Conservation (phyloP, 2,113 vertebrate genomes). For the Callipepla squamata region DNA sequence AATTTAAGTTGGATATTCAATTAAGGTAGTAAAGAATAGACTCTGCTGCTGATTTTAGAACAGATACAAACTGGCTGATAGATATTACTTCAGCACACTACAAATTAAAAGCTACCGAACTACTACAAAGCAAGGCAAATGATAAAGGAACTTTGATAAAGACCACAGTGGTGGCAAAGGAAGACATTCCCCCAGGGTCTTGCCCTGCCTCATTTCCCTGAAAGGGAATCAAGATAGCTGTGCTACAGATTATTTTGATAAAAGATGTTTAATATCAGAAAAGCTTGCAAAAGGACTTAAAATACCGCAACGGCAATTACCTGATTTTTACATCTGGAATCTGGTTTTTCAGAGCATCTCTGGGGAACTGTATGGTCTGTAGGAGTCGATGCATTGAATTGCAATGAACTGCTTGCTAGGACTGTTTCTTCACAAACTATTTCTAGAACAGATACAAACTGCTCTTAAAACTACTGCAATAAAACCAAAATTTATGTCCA, state of each 20-base stretch:
- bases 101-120: not conserved
- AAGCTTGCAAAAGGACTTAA: not conserved
- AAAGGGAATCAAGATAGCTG: not conserved
- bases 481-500: not conserved
- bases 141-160: not conserved
- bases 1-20: not conserved
- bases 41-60: not conserved
- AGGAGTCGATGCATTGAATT: slow-evolving; percentile 77
- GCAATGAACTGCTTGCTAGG: slow-evolving; percentile 79
- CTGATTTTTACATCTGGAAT: slow-evolving; percentile 75
- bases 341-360: slow-evolving; percentile 77
- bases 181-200: not conserved
- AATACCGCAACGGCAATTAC: slow-evolving; percentile 39
- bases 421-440: slow-evolving; percentile 80
- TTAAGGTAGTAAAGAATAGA: not conserved
- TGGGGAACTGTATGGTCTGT: slow-evolving; percentile 82
- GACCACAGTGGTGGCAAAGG: not conserved
- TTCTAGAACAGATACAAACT: slow-evolving; percentile 72
- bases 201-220: not conserved
- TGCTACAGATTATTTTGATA: not conserved
- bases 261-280: not conserved
- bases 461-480: not conserved
- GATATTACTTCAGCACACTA: not conserved
- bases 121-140: not conserved
- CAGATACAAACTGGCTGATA: not conserved